phyloP scores from a whole-genome alignment of 1,140 invertebrate genomes.

The Ooceraea biroi region DNA sequence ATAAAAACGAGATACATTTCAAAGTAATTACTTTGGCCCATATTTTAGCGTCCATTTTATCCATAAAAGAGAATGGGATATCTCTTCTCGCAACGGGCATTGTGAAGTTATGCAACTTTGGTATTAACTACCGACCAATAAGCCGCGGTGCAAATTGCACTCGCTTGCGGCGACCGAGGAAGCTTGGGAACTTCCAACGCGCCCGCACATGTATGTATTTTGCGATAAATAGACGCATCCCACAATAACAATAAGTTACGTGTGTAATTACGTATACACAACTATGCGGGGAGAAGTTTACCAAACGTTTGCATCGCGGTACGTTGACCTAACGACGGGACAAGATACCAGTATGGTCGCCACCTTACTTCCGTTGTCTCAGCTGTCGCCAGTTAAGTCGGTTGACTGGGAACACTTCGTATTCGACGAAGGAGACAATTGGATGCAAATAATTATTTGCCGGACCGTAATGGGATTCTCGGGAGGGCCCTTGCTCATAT shows the following conservation, averaged over 20 bases:
- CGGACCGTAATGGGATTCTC: conserved; percentile 1
- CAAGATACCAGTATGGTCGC: conserved; percentile 46
- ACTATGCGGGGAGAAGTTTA: conserved; percentile 21
- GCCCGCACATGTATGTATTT: conserved; percentile 46
- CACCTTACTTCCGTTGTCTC: conserved; percentile 76
- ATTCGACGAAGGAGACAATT: conserved; percentile 50
- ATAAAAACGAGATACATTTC: neutral
- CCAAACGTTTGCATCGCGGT: conserved; percentile 3
- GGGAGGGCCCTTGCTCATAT: neutral
- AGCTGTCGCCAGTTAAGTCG: conserved; percentile 74
- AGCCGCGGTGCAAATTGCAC: conserved; percentile 36
- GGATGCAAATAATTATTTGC: conserved; percentile 67
- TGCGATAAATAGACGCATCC: conserved; percentile 51
- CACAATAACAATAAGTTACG: conserved; percentile 48
- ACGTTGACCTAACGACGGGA: conserved; percentile 38
- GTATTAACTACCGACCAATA: conserved; percentile 54
- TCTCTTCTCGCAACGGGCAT: conserved; percentile 3
- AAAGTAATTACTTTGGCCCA: conserved; percentile 28
- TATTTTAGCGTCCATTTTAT: too few species aligned
- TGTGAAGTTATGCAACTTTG: conserved; percentile 41
- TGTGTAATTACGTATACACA: conserved; percentile 49
- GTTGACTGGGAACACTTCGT: conserved; percentile 1
- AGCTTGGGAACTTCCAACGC: conserved; percentile 48
- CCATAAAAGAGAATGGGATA: conserved; percentile 2
- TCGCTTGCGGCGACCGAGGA: conserved; percentile 25